Evolutionary conservation across 2,888 invertebrate species (phyloP).

Genomic region (Leptinotarsa juncta): DNA sequence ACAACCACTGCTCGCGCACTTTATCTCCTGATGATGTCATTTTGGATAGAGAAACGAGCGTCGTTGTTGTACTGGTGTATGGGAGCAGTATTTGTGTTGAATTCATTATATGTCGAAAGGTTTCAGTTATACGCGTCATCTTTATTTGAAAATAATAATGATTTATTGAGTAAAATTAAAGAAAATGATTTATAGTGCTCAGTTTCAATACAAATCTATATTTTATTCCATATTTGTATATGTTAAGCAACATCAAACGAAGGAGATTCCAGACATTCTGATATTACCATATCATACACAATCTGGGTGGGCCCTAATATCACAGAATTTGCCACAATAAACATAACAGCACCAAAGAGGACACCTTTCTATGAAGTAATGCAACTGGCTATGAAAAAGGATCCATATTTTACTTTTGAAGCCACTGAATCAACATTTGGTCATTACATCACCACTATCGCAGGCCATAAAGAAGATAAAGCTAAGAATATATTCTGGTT

Average conservation of each 20-base stretch:
- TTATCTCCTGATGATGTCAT: too few species aligned
- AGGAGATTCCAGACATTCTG: background rate
- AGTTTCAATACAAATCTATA: background rate
- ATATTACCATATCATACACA: slow-evolving; percentile 23
- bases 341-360: slow-evolving; percentile 11
- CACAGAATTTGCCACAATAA: slow-evolving; percentile 17
- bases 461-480: slow-evolving; percentile 21
- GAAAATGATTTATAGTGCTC: too few species aligned
- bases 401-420: slow-evolving; percentile 24
- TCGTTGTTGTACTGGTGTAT: too few species aligned
- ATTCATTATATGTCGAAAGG: too few species aligned
- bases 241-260: background rate
- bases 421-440: slow-evolving; percentile 23
- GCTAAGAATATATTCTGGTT: slow-evolving; percentile 23
- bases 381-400: slow-evolving; percentile 18
- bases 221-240: background rate
- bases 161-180: too few species aligned
- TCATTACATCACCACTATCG: slow-evolving; percentile 24
- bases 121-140: too few species aligned
- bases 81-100: too few species aligned
- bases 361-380: slow-evolving; percentile 29
- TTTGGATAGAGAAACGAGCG: too few species aligned
- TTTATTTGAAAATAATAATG: too few species aligned
- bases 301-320: slow-evolving; percentile 22
- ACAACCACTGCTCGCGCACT: too few species aligned